Conservation (phyloP, 2,797 vertebrate species). For the Myripristis murdjan region DNA sequence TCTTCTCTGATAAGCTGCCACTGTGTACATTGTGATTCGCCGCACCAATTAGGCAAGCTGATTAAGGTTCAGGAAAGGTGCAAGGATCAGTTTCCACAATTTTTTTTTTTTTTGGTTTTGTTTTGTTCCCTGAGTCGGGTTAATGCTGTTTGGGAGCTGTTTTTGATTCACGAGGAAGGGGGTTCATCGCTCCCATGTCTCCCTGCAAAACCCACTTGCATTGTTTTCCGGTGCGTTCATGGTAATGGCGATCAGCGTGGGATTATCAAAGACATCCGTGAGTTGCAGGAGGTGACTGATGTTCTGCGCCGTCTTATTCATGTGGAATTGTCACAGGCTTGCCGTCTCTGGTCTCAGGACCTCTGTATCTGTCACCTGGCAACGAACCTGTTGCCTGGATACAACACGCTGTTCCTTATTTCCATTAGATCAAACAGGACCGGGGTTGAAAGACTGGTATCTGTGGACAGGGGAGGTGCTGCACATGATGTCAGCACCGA, state of each 20-base stretch:
- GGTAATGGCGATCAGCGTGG: slow-evolving; percentile 39
- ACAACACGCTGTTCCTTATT: slow-evolving; percentile 78
- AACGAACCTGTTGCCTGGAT: slow-evolving; percentile 87
- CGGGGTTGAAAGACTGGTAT: slow-evolving; percentile 62
- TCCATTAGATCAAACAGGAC: slow-evolving; percentile 70
- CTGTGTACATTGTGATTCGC: slow-evolving; percentile 34
- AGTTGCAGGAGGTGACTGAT: slow-evolving; percentile 54
- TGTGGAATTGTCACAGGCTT: slow-evolving; percentile 58
- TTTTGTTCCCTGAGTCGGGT: background rate
- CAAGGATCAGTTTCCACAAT: slow-evolving; percentile 9
- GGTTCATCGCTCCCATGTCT: background rate
- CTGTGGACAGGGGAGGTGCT: slow-evolving; percentile 29
- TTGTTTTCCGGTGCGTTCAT: slow-evolving; percentile 17
- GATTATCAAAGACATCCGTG: slow-evolving; percentile 50
- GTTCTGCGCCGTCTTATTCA: slow-evolving; percentile 63
- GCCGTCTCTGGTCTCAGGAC: slow-evolving; percentile 75
- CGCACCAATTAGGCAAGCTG: slow-evolving; percentile 44
- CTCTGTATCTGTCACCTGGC: slow-evolving; percentile 86
- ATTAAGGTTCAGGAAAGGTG: slow-evolving; percentile 36
- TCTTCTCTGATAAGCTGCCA: slow-evolving; percentile 48
- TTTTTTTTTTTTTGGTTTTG: slow-evolving; percentile 28
- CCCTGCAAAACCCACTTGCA: background rate
- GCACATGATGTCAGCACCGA: slow-evolving; percentile 38
- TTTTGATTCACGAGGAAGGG: background rate
- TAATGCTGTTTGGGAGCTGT: background rate